phyloP scores from a whole-genome alignment of 1,140 invertebrate genomes.

The Drosophila hydei region DNA sequence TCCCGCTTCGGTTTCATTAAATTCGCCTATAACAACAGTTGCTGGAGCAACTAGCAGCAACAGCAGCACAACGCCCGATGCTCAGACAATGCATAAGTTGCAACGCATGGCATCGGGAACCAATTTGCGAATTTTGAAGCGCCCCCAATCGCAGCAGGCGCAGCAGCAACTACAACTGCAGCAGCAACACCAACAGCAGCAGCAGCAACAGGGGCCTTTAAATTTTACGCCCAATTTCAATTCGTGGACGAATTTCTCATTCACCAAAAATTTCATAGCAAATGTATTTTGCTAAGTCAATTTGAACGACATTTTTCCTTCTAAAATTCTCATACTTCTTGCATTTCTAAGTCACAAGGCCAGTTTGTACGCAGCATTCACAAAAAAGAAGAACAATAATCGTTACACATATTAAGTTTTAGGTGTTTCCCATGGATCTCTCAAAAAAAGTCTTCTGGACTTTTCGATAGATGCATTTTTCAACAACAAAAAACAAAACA shows the following conservation, averaged over 20 bases:
- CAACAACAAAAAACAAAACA: constrained; percentile 13
- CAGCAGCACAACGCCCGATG: constrained; percentile 36
- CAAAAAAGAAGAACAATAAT: background rate
- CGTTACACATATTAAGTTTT: constrained; percentile 14
- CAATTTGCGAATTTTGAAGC: constrained; percentile 69
- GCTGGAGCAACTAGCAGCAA: constrained; percentile 31
- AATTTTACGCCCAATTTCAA: constrained; percentile 77
- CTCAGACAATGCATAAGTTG: constrained; percentile 51
- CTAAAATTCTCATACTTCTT: constrained; percentile 31
- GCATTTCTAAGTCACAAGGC: constrained; percentile 52
- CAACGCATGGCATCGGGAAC: constrained; percentile 79
- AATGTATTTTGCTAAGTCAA: constrained; percentile 82
- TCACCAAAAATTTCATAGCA: constrained; percentile 83
- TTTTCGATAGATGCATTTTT: constrained; percentile 31
- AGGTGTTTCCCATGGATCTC: constrained; percentile 39
- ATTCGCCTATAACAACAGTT: constrained; percentile 50
- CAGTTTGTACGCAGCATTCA: constrained; percentile 41
- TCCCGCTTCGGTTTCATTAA: constrained; percentile 75
- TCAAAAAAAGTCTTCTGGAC: constrained; percentile 12
- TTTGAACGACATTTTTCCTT: constrained; percentile 15
- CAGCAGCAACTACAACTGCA: constrained; percentile 23
- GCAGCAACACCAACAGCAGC: constrained; percentile 38
- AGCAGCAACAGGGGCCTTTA: constrained; percentile 39
- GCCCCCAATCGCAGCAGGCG: constrained; percentile 65
- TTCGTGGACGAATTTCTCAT: constrained; percentile 83